phyloP scores from a whole-genome alignment of 1,140 invertebrate genomes.

The Cyphomyrmex costatus region DNA sequence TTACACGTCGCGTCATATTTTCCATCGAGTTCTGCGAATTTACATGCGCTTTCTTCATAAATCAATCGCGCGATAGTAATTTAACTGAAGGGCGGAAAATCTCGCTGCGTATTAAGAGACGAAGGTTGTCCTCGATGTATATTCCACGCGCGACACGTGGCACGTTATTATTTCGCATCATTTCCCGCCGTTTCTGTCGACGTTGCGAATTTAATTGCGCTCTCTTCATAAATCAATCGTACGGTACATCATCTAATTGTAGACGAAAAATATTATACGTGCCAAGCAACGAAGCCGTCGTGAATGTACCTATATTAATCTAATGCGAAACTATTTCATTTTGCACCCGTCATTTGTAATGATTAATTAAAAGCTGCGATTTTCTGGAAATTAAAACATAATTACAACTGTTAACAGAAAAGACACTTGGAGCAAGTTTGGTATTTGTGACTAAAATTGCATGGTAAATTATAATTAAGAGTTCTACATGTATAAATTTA shows the following conservation, averaged over 20 bases:
- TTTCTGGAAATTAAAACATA: not conserved
- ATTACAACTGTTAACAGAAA: not conserved
- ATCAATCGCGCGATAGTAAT: constrained; percentile 15
- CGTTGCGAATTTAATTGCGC: constrained; percentile 24
- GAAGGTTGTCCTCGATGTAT: not conserved
- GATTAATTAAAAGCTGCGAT: not conserved
- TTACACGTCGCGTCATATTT: not conserved
- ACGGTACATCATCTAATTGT: not conserved
- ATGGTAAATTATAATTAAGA: no score
- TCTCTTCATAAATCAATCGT: constrained; percentile 27
- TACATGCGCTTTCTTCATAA: not conserved
- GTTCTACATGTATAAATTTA: no score
- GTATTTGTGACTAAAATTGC: no score
- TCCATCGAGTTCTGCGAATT: not conserved
- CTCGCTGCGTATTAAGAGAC: not conserved
- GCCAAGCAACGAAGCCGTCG: not conserved
- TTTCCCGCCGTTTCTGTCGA: not conserved
- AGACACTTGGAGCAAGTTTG: no score
- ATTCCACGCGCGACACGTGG: not conserved
- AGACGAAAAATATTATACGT: not conserved
- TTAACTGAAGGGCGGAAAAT: not conserved
- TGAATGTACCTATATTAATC: constrained; percentile 22
- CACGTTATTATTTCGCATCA: constrained; percentile 15
- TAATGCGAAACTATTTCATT: not conserved
- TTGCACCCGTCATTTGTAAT: not conserved